phyloP scores from a whole-genome alignment of 2,113 vertebrate genomes.

The Sprattus sprattus region DNA sequence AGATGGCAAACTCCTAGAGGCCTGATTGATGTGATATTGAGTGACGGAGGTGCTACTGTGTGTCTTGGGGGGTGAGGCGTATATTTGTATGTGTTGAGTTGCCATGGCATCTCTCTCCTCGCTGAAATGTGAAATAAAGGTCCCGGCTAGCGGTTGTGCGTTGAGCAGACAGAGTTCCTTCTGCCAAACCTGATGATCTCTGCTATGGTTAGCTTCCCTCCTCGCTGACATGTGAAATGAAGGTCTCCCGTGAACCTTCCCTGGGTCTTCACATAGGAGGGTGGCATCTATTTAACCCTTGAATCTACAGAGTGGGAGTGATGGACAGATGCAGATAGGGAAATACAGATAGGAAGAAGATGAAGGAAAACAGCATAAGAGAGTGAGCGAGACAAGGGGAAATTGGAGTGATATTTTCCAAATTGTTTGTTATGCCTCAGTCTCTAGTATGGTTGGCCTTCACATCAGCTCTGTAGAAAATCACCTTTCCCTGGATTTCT shows the following conservation, averaged over 20 bases:
- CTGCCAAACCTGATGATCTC: neutral
- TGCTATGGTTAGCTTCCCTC: neutral
- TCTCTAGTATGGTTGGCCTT: neutral
- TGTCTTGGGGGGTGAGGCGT: neutral
- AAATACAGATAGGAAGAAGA: too few species aligned
- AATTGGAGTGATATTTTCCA: neutral
- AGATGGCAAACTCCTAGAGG: too few species aligned
- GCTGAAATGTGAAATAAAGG: neutral
- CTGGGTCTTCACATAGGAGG: neutral
- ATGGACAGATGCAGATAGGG: neutral
- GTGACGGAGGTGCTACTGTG: neutral
- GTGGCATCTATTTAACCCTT: neutral
- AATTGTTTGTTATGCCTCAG: neutral
- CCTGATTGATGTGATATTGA: neutral
- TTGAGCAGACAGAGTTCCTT: neutral
- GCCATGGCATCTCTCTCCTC: neutral
- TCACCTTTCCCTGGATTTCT: neutral
- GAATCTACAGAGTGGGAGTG: neutral
- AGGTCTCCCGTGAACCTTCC: neutral
- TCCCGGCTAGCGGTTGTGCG: neutral
- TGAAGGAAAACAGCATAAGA: too few species aligned
- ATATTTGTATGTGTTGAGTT: neutral
- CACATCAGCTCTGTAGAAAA: neutral
- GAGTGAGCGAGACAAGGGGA: neutral
- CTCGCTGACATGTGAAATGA: too few species aligned